Conservation (phyloP, 1,140 invertebrate genomes). For the Trichomalopsis sarcophagae region DNA sequence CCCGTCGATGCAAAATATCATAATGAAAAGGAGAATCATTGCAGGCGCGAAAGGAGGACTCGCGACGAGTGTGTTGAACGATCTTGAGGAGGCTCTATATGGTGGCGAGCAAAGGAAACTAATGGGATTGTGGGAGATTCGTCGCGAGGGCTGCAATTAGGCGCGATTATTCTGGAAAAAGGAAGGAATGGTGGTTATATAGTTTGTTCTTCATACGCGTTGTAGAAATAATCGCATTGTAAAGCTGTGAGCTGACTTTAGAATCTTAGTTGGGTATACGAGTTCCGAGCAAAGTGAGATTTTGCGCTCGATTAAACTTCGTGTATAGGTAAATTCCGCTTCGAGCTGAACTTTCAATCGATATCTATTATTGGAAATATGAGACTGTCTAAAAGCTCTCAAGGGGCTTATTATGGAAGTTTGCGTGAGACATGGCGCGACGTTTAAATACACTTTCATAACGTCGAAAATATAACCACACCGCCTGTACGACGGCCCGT, state of each 20-base stretch:
- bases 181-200: background rate
- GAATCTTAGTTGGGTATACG: background rate
- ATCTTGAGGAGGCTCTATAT: background rate
- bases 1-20: background rate
- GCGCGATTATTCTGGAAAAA: background rate
- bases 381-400: background rate
- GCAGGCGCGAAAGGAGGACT: background rate
- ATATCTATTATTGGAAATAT: slow-evolving; percentile 1
- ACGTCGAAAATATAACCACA: background rate
- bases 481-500: too few species aligned
- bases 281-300: background rate
- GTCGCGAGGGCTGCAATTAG: background rate
- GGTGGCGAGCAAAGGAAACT: background rate
- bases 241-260: too few species aligned
- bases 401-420: background rate
- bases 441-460: background rate
- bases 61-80: background rate
- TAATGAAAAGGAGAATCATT: background rate
- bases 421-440: background rate
- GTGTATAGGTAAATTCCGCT: background rate
- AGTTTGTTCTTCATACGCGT: too few species aligned
- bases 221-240: too few species aligned
- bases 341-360: background rate
- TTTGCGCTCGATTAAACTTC: background rate
- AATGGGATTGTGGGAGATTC: background rate